phyloP scores from a whole-genome alignment of 2,113 vertebrate genomes.

The Anser cygnoides region DNA sequence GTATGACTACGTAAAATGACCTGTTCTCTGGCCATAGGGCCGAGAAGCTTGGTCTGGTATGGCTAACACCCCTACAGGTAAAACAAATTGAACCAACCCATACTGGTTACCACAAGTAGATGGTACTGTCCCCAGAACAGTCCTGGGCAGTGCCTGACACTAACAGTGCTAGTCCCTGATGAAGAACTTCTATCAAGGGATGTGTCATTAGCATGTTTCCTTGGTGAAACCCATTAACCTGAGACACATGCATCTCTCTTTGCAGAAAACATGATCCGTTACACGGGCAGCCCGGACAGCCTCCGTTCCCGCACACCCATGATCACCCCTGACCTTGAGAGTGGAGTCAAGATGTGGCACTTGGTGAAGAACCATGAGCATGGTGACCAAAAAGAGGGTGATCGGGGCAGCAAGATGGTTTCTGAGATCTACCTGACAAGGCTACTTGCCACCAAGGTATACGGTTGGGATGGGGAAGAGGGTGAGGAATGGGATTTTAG shows the following conservation, averaged over 20 bases:
- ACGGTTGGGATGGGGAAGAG: accelerated
- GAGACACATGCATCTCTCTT: background rate
- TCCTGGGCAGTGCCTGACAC: background rate
- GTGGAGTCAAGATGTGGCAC: constrained; percentile 96
- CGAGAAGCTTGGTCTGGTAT: background rate
- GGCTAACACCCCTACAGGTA: background rate
- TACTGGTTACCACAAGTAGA: background rate
- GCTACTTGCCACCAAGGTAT: constrained; percentile 96
- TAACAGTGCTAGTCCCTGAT: background rate
- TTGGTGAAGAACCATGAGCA: constrained; percentile 99
- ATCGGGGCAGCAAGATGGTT: constrained; percentile 99
- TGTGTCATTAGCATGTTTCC: accelerated
- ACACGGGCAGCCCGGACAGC: constrained; percentile 97
- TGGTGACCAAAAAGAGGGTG: constrained; percentile 97
- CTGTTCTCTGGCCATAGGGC: background rate
- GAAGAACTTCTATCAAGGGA: accelerated
- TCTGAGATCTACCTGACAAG: constrained; percentile 98
- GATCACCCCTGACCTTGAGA: constrained; percentile 97
- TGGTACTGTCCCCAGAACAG: background rate
- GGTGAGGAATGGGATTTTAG: background rate
- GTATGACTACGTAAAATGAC: background rate
- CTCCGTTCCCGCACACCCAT: constrained; percentile 95
- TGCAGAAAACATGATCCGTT: constrained; percentile 98
- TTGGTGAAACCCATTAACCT: background rate
- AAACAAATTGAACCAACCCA: background rate